Base-by-base conservation (phyloP, 2,888 invertebrate species). In the Acanthosoma haemorrhoidale region DNA sequence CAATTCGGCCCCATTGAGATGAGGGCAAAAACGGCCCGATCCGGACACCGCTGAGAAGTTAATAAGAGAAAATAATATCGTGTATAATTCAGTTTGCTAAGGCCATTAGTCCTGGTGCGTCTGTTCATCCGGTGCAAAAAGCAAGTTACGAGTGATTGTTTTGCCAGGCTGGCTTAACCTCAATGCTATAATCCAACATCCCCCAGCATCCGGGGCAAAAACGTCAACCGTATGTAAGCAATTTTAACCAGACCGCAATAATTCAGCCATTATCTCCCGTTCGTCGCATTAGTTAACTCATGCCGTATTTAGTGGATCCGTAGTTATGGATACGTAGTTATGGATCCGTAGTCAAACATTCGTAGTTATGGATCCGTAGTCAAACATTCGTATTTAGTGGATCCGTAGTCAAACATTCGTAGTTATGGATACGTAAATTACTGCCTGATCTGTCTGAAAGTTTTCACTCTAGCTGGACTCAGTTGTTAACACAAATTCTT, bases 61-160 rank as follows among this genome's bases (percentile, higher is more conserved):
- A 63, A 21, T 41, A 16, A 15, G n/a, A 15, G 63, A 41, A 63
- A 39, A 63, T 63, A 63, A 63, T 63, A 63, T 39, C 29, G 63
- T 63, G 63, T 41, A 63, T 63, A 63, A 63, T 63, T 63, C 63
- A 63, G 25, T 39, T 13, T 38, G 39, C 25, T 63, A 63, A 63
- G 38, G 25, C 36, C 63, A 63, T 63, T 63, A 63, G 63, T 63
- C 36, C 21, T 15, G 41, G 63, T 41, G 25, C 41, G 63, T 63
- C 63, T 63, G 63, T 63, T 63, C 36, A 36, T 32, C 16, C 9
- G 38, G 15, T n/a, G 63, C 38, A 63, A 63, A 63, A 63, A 39
- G 39, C 25, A 29, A 21, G 34, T 61, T 61, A 18, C 29, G 39
- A 63, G 36, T 63, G 63, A 63, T 63, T 63, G 63, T 63, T 63